Percentiles rank a stretch among this genome's conserved stretches.
These are phyloP conservation scores for Avahi laniger DNA, from an alignment of 2,797 vertebrate genomes.

Conservation along the genomic window DNA sequence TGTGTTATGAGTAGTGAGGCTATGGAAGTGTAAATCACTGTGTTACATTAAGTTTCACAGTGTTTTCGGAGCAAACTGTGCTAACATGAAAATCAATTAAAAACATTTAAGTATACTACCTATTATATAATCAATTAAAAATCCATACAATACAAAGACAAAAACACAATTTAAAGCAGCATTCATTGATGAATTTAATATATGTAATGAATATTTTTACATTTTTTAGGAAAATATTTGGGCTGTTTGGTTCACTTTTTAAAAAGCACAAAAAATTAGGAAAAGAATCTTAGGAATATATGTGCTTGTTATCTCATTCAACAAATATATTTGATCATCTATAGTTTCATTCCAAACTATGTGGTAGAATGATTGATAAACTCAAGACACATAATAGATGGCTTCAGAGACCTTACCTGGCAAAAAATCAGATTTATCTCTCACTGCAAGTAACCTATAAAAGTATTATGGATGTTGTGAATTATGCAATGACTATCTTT, in stretches of 20 bases:
- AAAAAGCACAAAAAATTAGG: neutral
- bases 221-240: neutral
- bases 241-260: neutral
- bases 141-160: neutral
- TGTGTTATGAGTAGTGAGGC: neutral
- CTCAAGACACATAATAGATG: neutral
- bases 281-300: neutral
- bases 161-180: neutral
- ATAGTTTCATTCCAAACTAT: neutral
- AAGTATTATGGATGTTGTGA: neutral
- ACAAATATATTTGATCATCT: neutral
- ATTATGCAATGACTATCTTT: neutral
- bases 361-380: neutral
- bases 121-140: neutral
- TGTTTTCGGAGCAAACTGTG: neutral
- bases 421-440: neutral
- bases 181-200: neutral
- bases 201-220: neutral
- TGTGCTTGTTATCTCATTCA: neutral
- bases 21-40: neutral
- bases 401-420: neutral
- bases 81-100: neutral
- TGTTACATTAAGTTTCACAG: neutral
- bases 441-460: neutral
- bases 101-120: neutral